phyloP scores from a whole-genome alignment of 2,888 invertebrate species.

The Agonopterix heracliana region DNA sequence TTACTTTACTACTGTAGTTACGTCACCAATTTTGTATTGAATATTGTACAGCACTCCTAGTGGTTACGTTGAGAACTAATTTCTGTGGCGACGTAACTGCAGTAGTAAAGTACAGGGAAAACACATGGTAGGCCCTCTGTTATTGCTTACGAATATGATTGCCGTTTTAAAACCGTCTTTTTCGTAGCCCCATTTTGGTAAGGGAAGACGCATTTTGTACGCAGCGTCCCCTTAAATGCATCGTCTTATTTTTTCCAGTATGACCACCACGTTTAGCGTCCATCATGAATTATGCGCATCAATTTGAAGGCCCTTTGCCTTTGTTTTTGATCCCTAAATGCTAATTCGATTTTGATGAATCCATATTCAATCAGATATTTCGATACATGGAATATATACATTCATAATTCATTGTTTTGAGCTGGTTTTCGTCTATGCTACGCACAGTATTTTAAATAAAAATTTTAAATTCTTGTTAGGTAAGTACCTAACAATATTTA shows the following conservation, averaged over 20 bases:
- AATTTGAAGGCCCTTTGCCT: constrained; percentile 32
- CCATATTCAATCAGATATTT: constrained; percentile 28
- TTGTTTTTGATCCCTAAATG: constrained; percentile 46
- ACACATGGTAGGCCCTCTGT: too few relatives aligned
- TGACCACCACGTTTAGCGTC: constrained; percentile 24
- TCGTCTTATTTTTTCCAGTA: constrained; percentile 26
- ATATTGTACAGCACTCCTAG: too few relatives aligned
- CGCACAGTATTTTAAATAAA: too few relatives aligned
- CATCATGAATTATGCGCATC: constrained; percentile 67
- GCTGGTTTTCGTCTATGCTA: neutral
- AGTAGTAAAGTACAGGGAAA: too few relatives aligned
- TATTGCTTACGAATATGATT: too few relatives aligned
- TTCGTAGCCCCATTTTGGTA: neutral
- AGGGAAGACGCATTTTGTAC: neutral
- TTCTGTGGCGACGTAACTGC: too few relatives aligned
- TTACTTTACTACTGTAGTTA: too few relatives aligned
- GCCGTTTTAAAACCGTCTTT: too few relatives aligned
- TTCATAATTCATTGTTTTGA: constrained; percentile 21
- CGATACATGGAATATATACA: constrained; percentile 1
- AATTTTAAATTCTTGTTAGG: too few relatives aligned
- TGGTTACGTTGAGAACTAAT: too few relatives aligned
- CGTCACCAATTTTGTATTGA: too few relatives aligned
- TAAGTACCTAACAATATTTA: too few relatives aligned
- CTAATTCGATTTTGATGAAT: constrained; percentile 38
- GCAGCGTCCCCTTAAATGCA: constrained; percentile 17